Conservation (phyloP, 1,140 invertebrate genomes). For the Pentalonia nigronervosa region DNA sequence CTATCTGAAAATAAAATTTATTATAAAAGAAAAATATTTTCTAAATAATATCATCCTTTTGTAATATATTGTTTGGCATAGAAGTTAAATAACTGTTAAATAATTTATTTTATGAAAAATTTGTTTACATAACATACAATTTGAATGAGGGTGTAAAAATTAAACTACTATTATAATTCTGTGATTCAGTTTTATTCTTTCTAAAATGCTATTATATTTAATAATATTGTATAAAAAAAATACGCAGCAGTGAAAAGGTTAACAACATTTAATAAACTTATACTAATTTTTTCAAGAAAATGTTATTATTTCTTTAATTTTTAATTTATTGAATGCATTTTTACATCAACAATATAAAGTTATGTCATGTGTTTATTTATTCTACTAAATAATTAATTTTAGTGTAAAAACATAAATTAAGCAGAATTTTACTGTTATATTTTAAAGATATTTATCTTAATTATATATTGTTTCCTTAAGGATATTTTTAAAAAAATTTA, state of each 20-base stretch:
- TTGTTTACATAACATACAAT: not conserved
- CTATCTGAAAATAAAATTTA: not conserved
- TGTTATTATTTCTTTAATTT: not conserved
- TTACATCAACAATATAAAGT: not conserved
- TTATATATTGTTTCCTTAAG: not conserved
- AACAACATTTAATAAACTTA: not conserved
- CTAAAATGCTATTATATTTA: not conserved
- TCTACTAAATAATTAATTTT: not conserved
- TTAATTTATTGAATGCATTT: not conserved
- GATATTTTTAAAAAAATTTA: not conserved
- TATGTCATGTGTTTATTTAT: not conserved
- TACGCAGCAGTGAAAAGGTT: not conserved
- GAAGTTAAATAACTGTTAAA: not conserved
- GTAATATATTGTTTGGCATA: not conserved
- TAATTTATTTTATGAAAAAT: not conserved
- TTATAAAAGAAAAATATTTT: not conserved
- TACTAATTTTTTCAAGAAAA: constrained; percentile 1
- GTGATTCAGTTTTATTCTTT: not conserved
- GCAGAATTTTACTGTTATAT: not conserved
- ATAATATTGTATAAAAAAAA: not conserved
- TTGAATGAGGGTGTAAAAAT: not conserved
- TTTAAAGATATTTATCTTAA: not conserved
- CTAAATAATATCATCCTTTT: not conserved
- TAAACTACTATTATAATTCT: not conserved
- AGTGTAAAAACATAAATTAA: not conserved